Base-by-base conservation (phyloP, 1,140 invertebrate genomes). In the Copidosoma floridanum region DNA sequence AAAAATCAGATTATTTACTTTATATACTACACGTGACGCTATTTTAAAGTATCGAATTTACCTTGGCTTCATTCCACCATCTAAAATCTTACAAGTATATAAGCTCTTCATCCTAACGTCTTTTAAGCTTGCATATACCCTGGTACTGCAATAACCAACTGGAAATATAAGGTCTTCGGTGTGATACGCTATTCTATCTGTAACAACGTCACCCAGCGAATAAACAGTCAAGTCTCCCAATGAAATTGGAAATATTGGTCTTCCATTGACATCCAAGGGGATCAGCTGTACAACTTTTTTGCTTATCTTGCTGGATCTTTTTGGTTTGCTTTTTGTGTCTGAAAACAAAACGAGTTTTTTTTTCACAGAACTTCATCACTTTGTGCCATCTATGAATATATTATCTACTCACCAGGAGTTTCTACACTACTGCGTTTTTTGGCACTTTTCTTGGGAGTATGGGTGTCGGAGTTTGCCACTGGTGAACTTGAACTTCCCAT, bases 11-110 rank as follows among this genome's bases (percentile, higher is more conserved):
- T 23, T 3, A 20, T 46, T n/a, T n/a, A n/a, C n/a, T n/a, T n/a
- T n/a, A n/a, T n/a, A n/a, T n/a, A n/a, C n/a, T n/a, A n/a, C n/a
- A n/a, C n/a, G n/a, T n/a, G n/a, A n/a, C n/a, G n/a, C n/a, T n/a
- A n/a, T n/a, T n/a, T n/a, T n/a, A n/a, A n/a, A n/a, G n/a, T 4
- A 23, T 6, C 2, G 27, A 21, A 23, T 37, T 74, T 79, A 89
- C 88, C 84, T 85, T 26, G 91, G 90, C 63, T 82, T 81, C 57
- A 81, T 74, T 50, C 88, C 87, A 46, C 84, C 85, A 72, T 92
- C 90, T 40, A 89, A 81, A 61, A 93, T 89, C 78, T 90, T 93
- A 72, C 91, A 93, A 5, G 90, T 92, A 67, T 91, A 93, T 5
- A 91, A 81, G 75, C 89, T 91, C 70, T 88, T 88, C n/a, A 83